A percentile compares a stretch with the other conserved stretches of the same genome.
phyloP scores from a whole-genome alignment of 2,888 invertebrate genomes.

The Ochropacha duplaris region DNA sequence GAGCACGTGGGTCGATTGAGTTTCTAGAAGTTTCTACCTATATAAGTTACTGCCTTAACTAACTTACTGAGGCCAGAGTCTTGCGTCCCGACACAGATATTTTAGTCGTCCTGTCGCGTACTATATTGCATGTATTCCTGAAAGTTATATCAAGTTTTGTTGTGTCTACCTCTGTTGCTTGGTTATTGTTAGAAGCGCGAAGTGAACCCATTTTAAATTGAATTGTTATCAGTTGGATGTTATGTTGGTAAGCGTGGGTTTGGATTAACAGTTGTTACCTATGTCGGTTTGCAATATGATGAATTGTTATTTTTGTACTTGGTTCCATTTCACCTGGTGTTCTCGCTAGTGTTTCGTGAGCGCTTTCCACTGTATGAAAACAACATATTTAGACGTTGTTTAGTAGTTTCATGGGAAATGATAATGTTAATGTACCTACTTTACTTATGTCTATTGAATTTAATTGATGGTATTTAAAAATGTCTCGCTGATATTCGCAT shows the following conservation, averaged over 20 bases:
- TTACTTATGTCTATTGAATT: background rate
- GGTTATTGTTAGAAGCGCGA: background rate
- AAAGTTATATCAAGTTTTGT: slow-evolving; percentile 31
- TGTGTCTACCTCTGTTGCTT: slow-evolving; percentile 14
- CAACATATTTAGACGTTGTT: background rate
- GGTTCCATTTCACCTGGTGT: background rate
- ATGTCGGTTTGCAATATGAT: background rate
- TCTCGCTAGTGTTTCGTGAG: background rate
- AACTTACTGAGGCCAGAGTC: slow-evolving; percentile 40
- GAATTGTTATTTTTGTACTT: slow-evolving; percentile 1
- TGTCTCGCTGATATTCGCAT: too few relatives aligned
- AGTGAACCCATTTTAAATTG: background rate
- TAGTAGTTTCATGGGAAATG: background rate
- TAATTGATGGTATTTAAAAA: too few relatives aligned
- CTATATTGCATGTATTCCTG: slow-evolving; percentile 20
- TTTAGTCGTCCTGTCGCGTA: slow-evolving; percentile 32
- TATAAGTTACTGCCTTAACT: slow-evolving; percentile 12
- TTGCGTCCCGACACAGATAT: slow-evolving; percentile 29
- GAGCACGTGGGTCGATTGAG: background rate
- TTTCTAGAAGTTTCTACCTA: background rate
- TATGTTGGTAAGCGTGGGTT: background rate
- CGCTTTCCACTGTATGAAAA: background rate
- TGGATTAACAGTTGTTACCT: background rate
- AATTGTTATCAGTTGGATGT: background rate
- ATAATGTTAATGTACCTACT: background rate